Base-by-base conservation (phyloP, 2,113 vertebrate genomes). In the Oncorhynchus nerka region DNA sequence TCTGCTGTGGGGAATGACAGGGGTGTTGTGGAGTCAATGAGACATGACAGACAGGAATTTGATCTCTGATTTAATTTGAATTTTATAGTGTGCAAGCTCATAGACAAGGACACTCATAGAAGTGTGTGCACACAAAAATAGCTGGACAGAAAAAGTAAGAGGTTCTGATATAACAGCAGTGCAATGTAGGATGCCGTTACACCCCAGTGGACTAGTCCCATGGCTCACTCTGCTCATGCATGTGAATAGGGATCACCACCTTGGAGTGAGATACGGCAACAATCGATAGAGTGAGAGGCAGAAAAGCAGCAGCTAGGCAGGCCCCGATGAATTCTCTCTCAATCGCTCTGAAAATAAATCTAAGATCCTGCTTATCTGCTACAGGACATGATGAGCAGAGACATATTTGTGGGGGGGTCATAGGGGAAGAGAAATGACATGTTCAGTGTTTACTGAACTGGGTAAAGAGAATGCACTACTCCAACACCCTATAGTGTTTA, bases 11-110 rank as follows among this genome's bases (percentile, higher is more conserved):
- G 70, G 59, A 76, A 32, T 81, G 83, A 82, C 76, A 45, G 9
- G 39, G 8, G 78, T 80, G 87, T 83, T 3, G 12, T 61, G 68
- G 76, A 79, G 74, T 73, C 59, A 79, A 82, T 88, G 65, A 84
- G 85, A 89, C 68, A 68, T 86, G 86, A 92, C 80, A 78, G 67
- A 82, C 69, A 70, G 73, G 75, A 89, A 87, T 90, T 90, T 86
- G 86, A 19, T 68, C 77, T 49, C 83, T 81, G 79, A 85, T 88
- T 91, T 12, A 2, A 45, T 45, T 11, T 45, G 1, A 11, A 45
- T 11, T 11, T 12, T 11, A 11, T 45, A 45, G 39, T 45, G 39
- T 0, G 9, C 39, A 45, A 11, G 39, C 39, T 45, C 39, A 45
- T 45, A 70, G 32, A 48, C 16, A 70, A n/a, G 62, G 6, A n/a